These are phyloP conservation scores for Ascaphus truei DNA, from an alignment of 2,113 vertebrate species.

Conservation along the genomic window DNA sequence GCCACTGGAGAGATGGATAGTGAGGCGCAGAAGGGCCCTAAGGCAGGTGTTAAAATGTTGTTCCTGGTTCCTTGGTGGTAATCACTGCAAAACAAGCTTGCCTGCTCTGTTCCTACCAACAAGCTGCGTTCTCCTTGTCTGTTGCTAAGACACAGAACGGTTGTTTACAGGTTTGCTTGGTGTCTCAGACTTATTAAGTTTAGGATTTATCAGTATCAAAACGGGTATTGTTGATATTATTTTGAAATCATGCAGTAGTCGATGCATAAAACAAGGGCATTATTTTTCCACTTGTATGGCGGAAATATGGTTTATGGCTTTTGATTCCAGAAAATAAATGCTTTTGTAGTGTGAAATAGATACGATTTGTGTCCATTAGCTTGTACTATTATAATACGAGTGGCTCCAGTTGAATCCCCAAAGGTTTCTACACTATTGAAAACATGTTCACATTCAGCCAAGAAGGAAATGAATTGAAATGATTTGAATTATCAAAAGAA, in stretches of 20 bases:
- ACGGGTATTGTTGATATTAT: conserved; percentile 60
- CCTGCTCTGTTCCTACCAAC: conserved; percentile 62
- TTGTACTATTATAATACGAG: conserved; percentile 55
- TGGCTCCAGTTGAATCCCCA: conserved; percentile 65
- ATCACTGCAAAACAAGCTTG: conserved; percentile 64
- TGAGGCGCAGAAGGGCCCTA: conserved; percentile 64
- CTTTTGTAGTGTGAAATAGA: conserved; percentile 62
- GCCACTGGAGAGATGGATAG: conserved; percentile 61
- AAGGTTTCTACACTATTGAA: conserved; percentile 62
- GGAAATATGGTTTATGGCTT: conserved; percentile 33
- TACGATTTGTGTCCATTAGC: conserved; percentile 70
- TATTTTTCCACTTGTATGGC: not conserved
- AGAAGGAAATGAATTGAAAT: conserved; percentile 64
- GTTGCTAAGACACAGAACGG: conserved; percentile 75
- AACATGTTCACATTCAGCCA: conserved; percentile 60
- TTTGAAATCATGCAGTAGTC: conserved; percentile 54
- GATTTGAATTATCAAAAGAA: conserved; percentile 64
- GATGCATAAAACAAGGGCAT: conserved; percentile 56
- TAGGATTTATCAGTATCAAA: conserved; percentile 69
- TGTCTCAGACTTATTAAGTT: conserved; percentile 68
- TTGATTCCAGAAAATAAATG: conserved; percentile 47
- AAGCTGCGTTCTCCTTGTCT: conserved; percentile 58
- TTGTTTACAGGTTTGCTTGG: conserved; percentile 70
- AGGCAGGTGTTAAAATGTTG: conserved; percentile 76
- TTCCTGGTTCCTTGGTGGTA: conserved; percentile 62